Evolutionary conservation across 2,113 vertebrate genomes (phyloP).

Genomic region (Oplegnathus fasciatus): DNA sequence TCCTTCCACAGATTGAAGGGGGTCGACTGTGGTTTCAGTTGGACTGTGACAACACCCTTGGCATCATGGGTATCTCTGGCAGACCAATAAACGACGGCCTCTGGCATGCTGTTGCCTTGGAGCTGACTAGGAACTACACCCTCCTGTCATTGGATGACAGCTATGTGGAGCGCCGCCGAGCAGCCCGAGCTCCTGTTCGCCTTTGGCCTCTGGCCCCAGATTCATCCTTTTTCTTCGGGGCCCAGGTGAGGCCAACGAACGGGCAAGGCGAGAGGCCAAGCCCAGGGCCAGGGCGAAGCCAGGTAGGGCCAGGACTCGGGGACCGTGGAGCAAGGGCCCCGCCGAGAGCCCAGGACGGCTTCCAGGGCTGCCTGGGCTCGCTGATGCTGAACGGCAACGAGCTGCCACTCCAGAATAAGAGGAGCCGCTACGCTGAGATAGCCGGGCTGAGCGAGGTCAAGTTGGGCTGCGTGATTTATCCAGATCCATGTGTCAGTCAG

Average conservation of each 20-base stretch:
- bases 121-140: conserved; percentile 95
- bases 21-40: conserved; percentile 97
- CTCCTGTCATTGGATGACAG: conserved; percentile 94
- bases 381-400: conserved; percentile 92
- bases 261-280: conserved; percentile 77
- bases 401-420: conserved; percentile 94
- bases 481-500: conserved; percentile 89
- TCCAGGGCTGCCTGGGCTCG: conserved; percentile 94
- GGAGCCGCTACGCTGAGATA: conserved; percentile 93
- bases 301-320: conserved; percentile 81
- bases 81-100: conserved; percentile 92
- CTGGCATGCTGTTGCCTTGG: conserved; percentile 94
- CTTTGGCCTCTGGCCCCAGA: conserved; percentile 91
- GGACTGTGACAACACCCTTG: conserved; percentile 93
- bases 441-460: conserved; percentile 92
- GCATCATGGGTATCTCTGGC: conserved; percentile 94
- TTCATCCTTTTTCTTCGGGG: conserved; percentile 93
- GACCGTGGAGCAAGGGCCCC: conserved; percentile 78
- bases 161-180: conserved; percentile 92
- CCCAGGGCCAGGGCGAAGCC: conserved; percentile 84
- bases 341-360: conserved; percentile 90
- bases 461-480: conserved; percentile 93
- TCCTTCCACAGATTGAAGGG: conserved; percentile 87
- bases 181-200: conserved; percentile 87
- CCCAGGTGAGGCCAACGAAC: conserved; percentile 88